A percentile compares a stretch with the other conserved stretches of the same genome.
These are phyloP conservation scores for Xiphorhynchus elegans DNA, from an alignment of 2,113 vertebrate genomes.

Conservation along the genomic window DNA sequence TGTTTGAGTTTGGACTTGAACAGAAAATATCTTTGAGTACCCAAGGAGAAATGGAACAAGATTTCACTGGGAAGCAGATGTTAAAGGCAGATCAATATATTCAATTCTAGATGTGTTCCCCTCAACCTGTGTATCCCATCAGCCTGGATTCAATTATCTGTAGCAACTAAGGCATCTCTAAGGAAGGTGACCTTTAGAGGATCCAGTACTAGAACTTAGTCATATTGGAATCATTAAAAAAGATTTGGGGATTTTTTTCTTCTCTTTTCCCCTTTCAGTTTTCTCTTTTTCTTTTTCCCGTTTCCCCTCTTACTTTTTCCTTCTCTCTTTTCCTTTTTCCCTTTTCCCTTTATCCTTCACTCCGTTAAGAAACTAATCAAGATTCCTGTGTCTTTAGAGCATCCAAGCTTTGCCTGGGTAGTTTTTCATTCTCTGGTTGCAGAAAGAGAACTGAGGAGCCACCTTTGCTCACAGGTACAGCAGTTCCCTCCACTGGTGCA, in stretches of 20 bases:
- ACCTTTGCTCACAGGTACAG: background rate
- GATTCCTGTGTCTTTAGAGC: background rate
- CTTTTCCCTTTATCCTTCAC: background rate
- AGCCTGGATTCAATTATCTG: background rate
- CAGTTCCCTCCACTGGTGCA: background rate
- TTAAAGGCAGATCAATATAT: background rate
- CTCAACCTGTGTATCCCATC: background rate
- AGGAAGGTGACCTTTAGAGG: background rate
- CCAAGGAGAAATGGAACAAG: background rate
- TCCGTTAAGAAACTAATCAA: rapidly evolving
- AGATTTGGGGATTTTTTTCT: background rate
- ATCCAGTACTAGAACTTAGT: background rate
- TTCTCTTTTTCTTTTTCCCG: background rate
- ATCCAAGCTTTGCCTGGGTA: background rate
- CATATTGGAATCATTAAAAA: background rate
- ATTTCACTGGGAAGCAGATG: background rate
- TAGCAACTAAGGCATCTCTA: background rate
- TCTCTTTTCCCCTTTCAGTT: background rate
- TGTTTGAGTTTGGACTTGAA: background rate
- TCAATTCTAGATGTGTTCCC: background rate
- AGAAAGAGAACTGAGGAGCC: background rate
- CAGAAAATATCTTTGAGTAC: background rate
- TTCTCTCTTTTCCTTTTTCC: background rate
- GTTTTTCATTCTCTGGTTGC: background rate
- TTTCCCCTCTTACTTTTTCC: background rate